Base-by-base conservation (phyloP, 2,888 invertebrate genomes). In the Panzeria rudis region DNA sequence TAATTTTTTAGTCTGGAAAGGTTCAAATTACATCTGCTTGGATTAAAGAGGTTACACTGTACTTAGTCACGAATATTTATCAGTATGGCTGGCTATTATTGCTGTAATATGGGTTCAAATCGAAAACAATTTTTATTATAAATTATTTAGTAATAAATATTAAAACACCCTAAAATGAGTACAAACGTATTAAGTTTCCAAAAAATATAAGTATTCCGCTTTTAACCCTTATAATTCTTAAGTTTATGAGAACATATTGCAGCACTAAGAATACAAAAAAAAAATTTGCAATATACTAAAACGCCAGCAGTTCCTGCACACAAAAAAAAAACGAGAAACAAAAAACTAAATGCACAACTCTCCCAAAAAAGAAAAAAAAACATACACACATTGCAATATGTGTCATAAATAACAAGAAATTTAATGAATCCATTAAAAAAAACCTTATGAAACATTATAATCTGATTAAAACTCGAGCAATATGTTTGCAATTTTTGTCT, bases 361-460 rank as follows among this genome's bases (percentile, higher is more conserved):
- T n/a, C 25, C 7, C 35, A 20, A 73, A n/a, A 73, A 32, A 23
- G 11, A 38, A 38, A 38, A 13, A 11, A 38, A 13, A 3, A 29
- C 29, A 29, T 29, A 29, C n/a, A 50, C 47, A 59, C 25, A 81
- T 54, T 68, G 50, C 59, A 68, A 73, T 68, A 50, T 73, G 29
- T 82, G 69, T 47, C 82, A 76, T 76, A 76, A 82, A 82, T 82
- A 71, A 76, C 64, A 76, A 52, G 41, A 76, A 82, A 71, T 76
- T 71, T 82, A 82, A 82, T 56, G 69, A 76, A 62, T 50, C 54
- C 62, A 20, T 11, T 7, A 17, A 6, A 41, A 82, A 50, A 25
- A 17, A 32, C 32, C 3, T 69, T 62, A 69, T 61, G 75, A 82
- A 76, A 69, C 20, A 61, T 73, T 75, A 69, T 76, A 20, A 82